These are phyloP conservation scores for Watsonalla cultraria DNA, from an alignment of 2,888 invertebrate genomes.

Conservation along the genomic window DNA sequence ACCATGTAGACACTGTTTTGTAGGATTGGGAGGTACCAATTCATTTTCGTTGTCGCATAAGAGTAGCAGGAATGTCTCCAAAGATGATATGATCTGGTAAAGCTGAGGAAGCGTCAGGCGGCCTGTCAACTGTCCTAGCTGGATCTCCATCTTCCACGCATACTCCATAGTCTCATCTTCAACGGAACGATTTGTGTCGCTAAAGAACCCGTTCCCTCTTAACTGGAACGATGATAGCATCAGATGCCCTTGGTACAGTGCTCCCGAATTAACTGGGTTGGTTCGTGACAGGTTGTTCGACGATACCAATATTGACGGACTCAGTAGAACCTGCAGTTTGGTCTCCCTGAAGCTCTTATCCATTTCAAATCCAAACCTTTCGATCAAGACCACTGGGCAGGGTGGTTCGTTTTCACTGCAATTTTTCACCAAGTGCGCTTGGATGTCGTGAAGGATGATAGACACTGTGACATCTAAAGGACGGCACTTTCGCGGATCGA, in stretches of 20 bases:
- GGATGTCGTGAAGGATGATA: slow-evolving; percentile 96
- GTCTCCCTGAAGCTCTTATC: slow-evolving; percentile 96
- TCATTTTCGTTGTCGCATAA: slow-evolving; percentile 94
- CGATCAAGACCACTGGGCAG: slow-evolving; percentile 92
- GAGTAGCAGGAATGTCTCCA: slow-evolving; percentile 93
- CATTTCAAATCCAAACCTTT: slow-evolving; percentile 98
- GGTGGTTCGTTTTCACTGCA: slow-evolving; percentile 94
- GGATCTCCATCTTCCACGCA: slow-evolving; percentile 97
- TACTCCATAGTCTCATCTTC: slow-evolving; percentile 98
- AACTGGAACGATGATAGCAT: slow-evolving; percentile 92
- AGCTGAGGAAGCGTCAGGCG: slow-evolving; percentile 93
- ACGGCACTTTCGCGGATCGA: slow-evolving; percentile 92
- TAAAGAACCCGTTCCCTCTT: slow-evolving; percentile 98
- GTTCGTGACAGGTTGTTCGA: slow-evolving; percentile 85
- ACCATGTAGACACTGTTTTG: slow-evolving; percentile 89
- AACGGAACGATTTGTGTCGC: slow-evolving; percentile 91
- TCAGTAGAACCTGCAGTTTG: slow-evolving; percentile 91
- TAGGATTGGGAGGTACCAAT: slow-evolving; percentile 88
- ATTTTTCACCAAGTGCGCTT: slow-evolving; percentile 95
- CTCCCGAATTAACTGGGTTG: slow-evolving; percentile 59
- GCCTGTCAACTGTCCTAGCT: slow-evolving; percentile 95
- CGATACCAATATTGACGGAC: slow-evolving; percentile 91
- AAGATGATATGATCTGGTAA: slow-evolving; percentile 90
- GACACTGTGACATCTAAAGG: slow-evolving; percentile 95
- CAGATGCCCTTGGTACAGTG: slow-evolving; percentile 89